Evolutionary conservation across 2,113 vertebrate genomes (phyloP), one percentile per base, ranked within the genome.

Genomic region (Tyto alba): DNA sequence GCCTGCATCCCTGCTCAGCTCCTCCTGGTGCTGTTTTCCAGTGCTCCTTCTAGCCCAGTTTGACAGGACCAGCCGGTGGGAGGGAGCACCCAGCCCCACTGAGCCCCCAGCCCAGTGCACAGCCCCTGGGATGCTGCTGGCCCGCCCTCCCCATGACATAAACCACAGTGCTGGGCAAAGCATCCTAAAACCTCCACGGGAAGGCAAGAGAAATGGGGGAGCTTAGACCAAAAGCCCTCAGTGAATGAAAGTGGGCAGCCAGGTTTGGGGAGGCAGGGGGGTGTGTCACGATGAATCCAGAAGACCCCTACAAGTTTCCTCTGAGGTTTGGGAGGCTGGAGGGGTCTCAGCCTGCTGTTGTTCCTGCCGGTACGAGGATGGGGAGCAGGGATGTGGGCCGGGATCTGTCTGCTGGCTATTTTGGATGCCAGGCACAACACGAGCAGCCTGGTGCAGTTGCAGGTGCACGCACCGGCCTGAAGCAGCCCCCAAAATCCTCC

Each of bases 91-190:
- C 4, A 1, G 9, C 7, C 60, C n/a, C 62, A 47, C 10, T 1
- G 6, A 78, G 56, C 18, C 16, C 48, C 36, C 73, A 83, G 38
- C 19, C n/a, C 4, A 2, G 11, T 22, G 29, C 66, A 56, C 11
- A n/a, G 59, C 29, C 47, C 12, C 0, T 0, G 67, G 15, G 38
- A 36, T 3, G 2, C 38, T 86, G 26, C 62, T 60, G 64, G 17
- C 17, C 26, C 36, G n/a, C 26, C 48, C 30, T 20, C 45, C 25
- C 69, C 73, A 18, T 47, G 67, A 45, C 2, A 2, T 23, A 87
- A 94, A 68, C 15, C 0, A 2, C 57, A 50, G 72, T 5, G 0
- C 26, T 41, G 63, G 47, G 32, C 19, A n/a, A 87, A 21, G 27
- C 25, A 53, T 55, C 63, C 43, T 41, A 25, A 84, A 92, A 45